Evolutionary conservation across 2,888 invertebrate genomes (phyloP).

Genomic region (Xylota sylvarum): DNA sequence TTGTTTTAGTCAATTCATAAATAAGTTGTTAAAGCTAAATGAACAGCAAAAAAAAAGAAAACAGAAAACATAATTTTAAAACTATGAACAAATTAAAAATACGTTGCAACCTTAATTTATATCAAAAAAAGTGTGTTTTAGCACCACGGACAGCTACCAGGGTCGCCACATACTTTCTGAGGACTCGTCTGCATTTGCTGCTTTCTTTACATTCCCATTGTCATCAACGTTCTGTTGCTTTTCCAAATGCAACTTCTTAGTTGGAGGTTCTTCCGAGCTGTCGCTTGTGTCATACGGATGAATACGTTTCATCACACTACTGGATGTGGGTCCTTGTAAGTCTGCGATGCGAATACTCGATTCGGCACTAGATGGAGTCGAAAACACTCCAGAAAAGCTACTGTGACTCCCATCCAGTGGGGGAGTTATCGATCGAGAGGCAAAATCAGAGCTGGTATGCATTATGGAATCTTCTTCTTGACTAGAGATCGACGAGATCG

Average conservation of each 20-base stretch:
- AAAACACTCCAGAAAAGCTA: conserved; percentile 82
- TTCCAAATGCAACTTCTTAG: conserved; percentile 80
- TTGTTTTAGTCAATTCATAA: conserved; percentile 17
- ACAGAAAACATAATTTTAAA: background rate
- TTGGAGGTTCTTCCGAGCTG: conserved; percentile 80
- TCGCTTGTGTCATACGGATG: conserved; percentile 81
- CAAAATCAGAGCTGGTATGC: conserved; percentile 84
- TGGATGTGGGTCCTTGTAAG: conserved; percentile 81
- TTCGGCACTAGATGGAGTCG: conserved; percentile 87
- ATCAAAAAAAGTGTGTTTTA: background rate
- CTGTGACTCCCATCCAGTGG: conserved; percentile 84
- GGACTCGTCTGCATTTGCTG: conserved; percentile 80
- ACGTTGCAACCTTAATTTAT: background rate
- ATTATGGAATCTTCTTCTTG: conserved; percentile 87
- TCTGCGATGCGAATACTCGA: conserved; percentile 86
- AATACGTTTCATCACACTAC: conserved; percentile 79
- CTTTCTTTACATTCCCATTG: conserved; percentile 72
- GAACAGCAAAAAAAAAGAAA: background rate
- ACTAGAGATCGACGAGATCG: conserved; percentile 89
- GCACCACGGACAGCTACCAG: conserved; percentile 83
- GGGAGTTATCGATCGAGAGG: conserved; percentile 86
- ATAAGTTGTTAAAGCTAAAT: conserved; percentile 4
- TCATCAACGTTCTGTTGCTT: conserved; percentile 36
- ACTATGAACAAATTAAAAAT: conserved; percentile 6
- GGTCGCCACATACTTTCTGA: conserved; percentile 87